Conservation (phyloP, 2,113 vertebrate species). For the Hypomesus transpacificus region DNA sequence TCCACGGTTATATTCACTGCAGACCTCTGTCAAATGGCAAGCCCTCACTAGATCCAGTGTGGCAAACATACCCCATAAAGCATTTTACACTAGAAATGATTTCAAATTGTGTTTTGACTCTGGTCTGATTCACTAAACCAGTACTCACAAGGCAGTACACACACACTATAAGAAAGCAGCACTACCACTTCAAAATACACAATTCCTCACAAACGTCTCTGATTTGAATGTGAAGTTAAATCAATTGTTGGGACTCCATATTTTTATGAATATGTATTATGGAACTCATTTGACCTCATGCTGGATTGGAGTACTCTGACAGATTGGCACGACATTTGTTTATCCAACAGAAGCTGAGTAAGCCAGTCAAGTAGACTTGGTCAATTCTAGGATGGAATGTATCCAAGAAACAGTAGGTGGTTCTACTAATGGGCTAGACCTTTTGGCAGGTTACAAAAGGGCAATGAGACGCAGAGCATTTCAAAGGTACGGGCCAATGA, state of each 20-base stretch:
- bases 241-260: constrained; percentile 8
- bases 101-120: too few species aligned
- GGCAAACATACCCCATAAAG: too few species aligned
- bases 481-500: constrained; percentile 34
- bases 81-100: too few species aligned
- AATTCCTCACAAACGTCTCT: neutral
- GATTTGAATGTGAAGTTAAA: neutral
- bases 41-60: too few species aligned
- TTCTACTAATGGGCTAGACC: constrained; percentile 47
- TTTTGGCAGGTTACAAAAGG: constrained; percentile 36
- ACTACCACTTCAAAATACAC: constrained; percentile 1
- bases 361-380: constrained; percentile 20
- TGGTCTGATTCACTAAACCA: too few species aligned
- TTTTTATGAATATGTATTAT: constrained; percentile 27
- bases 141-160: neutral
- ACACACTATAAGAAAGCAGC: constrained; percentile 17
- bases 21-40: too few species aligned
- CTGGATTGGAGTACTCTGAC: constrained; percentile 9
- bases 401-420: constrained; percentile 46
- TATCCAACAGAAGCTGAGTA: constrained; percentile 23
- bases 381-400: constrained; percentile 27
- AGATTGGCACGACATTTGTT: constrained; percentile 26
- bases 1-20: too few species aligned
- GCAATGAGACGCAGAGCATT: constrained; percentile 34
- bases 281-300: constrained; percentile 33